These are phyloP conservation scores for Ceratothoa steindachneri DNA, from an alignment of 2,888 invertebrate species.

Conservation along the genomic window DNA sequence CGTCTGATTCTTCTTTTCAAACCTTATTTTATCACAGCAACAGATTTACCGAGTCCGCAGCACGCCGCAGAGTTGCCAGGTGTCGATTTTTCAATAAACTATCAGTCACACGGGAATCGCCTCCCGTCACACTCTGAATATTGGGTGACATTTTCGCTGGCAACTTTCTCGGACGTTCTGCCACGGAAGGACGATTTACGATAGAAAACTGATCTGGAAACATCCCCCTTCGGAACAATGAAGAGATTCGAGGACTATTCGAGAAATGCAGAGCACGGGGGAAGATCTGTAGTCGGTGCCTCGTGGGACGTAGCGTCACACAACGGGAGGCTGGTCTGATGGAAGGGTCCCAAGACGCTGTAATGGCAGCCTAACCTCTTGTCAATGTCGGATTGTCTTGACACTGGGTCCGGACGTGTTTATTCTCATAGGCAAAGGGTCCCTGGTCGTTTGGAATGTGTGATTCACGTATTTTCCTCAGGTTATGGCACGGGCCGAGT, in stretches of 20 bases:
- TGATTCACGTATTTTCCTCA: too few species aligned
- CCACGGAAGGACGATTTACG: background rate
- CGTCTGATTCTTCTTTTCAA: background rate
- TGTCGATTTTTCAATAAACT: background rate
- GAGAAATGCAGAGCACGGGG: background rate
- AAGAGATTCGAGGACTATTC: background rate
- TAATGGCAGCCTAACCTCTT: background rate
- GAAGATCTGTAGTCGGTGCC: background rate
- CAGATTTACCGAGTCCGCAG: background rate
- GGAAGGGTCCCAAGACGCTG: background rate
- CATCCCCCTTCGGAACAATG: background rate
- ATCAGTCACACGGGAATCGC: background rate
- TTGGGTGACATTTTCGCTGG: background rate
- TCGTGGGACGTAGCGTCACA: background rate
- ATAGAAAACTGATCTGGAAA: background rate
- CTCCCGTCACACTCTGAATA: background rate
- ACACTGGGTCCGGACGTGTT: too few species aligned
- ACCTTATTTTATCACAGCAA: background rate
- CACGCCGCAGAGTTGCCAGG: background rate
- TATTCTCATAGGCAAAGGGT: too few species aligned
- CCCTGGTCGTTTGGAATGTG: too few species aligned
- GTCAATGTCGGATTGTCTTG: background rate
- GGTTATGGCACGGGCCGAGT: too few species aligned
- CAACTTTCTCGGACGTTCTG: background rate
- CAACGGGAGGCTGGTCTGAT: background rate